Evolutionary conservation across 2,113 vertebrate genomes (phyloP), one percentile per base, ranked within the genome.

Genomic region (Sminthopsis crassicaudata): DNA sequence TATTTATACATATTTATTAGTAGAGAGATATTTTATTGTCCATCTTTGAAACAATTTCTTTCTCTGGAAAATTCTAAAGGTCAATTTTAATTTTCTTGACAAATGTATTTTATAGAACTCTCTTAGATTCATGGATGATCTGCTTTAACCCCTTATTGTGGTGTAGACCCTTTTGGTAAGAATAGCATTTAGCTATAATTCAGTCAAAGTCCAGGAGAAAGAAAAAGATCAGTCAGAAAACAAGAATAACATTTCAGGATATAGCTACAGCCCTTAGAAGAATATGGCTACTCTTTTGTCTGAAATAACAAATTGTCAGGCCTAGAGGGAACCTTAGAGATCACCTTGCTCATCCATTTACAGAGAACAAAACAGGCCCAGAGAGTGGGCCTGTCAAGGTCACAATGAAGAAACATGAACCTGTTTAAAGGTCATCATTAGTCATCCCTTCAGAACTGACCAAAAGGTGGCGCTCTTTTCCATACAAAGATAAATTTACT

Each of bases 201-300:
- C 89, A 96, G 52, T 84, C 46, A 88, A 92, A 95, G 91, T 55
- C 93, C 94, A 97, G 96, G 2, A 94, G 92, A 96, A 97, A 95
- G 92, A 91, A 95, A 91, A 95, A 95, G 89, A 36, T 92, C 93
- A 92, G 95, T 88, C 19, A 92, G 67, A 96, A 97, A 96, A 46
- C 30, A n/a, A 96, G 67, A 36, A 42, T 84, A 27, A 46, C 24
- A 92, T 84, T 95, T 90, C 19, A 94, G 95, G 96, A 96, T 12
- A 92, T 36, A 91, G 36, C 3, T 76, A 19, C 42, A 76, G 36
- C 48, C 67, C 67, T 42, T n/a, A 42, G n/a, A 42, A n/a, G 67
- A 84, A 19, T 19, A 1, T 84, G 67, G 67, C 67, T 84, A 84
- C 19, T n/a, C 42, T 2, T 84, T 8, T 42, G n/a, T 84, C 67